Conservation (phyloP, 2,797 vertebrate species). For the Macropus fuliginosus region DNA sequence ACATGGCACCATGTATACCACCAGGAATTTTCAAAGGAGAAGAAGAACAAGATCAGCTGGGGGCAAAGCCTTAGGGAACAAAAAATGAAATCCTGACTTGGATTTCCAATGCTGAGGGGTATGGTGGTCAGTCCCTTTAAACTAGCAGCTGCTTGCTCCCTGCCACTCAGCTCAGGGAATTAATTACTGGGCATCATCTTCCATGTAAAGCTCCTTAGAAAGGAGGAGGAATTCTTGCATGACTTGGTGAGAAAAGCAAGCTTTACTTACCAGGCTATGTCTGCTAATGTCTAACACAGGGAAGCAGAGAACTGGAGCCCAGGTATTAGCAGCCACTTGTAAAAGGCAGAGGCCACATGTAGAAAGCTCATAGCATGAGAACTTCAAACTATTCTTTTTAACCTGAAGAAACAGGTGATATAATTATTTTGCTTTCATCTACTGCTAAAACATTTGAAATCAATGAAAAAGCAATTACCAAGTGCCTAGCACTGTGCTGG, state of each 20-base stretch:
- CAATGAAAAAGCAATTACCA: background rate
- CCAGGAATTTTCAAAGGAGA: background rate
- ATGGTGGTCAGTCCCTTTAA: conserved; percentile 41
- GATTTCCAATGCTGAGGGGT: conserved; percentile 61
- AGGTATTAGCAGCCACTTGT: background rate
- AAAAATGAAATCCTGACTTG: conserved; percentile 22
- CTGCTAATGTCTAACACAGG: background rate
- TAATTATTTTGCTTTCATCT: conserved; percentile 50
- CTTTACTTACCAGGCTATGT: conserved; percentile 34
- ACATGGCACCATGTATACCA: background rate
- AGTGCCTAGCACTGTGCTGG: background rate
- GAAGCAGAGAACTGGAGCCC: background rate
- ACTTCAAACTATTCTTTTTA: conserved; percentile 47
- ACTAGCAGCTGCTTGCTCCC: conserved; percentile 54
- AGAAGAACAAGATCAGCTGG: conserved; percentile 44
- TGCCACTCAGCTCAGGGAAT: conserved; percentile 41
- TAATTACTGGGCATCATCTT: conserved; percentile 52
- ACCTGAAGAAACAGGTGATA: conserved; percentile 30
- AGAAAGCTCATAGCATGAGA: conserved; percentile 2
- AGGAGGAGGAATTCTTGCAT: conserved; percentile 26
- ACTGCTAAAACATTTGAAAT: conserved; percentile 43
- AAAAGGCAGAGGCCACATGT: background rate
- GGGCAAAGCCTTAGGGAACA: conserved; percentile 5
- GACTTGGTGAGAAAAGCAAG: conserved; percentile 31
- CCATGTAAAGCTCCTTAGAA: conserved; percentile 49